phyloP scores from a whole-genome alignment of 1,140 invertebrate genomes.

The Drosophila ogumai region DNA sequence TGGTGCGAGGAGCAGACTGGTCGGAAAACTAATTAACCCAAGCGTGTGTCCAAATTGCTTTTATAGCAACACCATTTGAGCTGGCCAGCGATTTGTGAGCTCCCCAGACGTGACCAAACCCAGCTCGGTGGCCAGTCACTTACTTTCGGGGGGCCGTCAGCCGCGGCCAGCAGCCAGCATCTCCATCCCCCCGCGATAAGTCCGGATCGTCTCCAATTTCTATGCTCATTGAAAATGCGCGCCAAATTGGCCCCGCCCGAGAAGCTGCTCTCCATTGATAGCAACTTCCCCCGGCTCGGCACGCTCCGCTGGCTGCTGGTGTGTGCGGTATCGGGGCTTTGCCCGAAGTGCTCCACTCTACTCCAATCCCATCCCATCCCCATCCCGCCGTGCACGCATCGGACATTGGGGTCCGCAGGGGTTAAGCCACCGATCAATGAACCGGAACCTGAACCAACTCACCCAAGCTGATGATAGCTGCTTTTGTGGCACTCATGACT shows the following conservation, averaged over 20 bases:
- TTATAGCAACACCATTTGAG: conserved; percentile 77
- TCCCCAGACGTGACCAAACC: conserved; percentile 75
- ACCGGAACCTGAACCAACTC: conserved; percentile 16
- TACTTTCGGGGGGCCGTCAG: conserved; percentile 58
- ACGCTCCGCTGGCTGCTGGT: conserved; percentile 62
- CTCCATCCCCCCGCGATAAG: conserved; percentile 52
- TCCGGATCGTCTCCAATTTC: conserved; percentile 61
- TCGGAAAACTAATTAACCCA: conserved; percentile 72
- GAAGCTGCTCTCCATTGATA: conserved; percentile 64
- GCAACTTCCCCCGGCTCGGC: conserved; percentile 64
- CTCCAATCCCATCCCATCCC: conserved; percentile 20
- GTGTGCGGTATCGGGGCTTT: conserved; percentile 74
- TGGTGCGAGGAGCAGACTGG: conserved; percentile 68
- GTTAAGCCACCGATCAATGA: conserved; percentile 52
- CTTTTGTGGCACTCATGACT: neutral
- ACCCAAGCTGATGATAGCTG: neutral
- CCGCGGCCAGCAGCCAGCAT: conserved; percentile 27
- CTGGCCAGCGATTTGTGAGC: conserved; percentile 70
- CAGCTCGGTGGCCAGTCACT: conserved; percentile 48
- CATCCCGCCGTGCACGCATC: conserved; percentile 31
- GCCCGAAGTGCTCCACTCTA: conserved; percentile 41
- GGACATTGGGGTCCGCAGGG: conserved; percentile 7
- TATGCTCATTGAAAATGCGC: conserved; percentile 70
- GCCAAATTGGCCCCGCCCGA: conserved; percentile 57
- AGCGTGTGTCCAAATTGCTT: conserved; percentile 80